These are phyloP conservation scores for Papilio dardanus DNA, from an alignment of 1,140 invertebrate genomes.

Conservation along the genomic window DNA sequence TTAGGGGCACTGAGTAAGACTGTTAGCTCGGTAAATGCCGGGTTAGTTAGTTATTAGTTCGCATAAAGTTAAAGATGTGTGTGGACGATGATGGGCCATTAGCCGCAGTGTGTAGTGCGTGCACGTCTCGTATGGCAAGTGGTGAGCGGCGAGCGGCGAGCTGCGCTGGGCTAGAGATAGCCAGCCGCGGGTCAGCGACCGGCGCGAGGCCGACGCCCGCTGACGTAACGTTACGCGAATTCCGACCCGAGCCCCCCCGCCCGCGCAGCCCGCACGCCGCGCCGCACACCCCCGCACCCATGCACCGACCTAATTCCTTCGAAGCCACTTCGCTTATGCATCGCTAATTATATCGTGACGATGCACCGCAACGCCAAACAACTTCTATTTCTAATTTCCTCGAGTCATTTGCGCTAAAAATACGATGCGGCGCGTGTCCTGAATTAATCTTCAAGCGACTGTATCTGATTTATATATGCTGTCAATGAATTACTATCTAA, in stretches of 20 bases:
- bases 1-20: not conserved
- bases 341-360: constrained; percentile 77
- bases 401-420: constrained; percentile 45
- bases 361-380: constrained; percentile 64
- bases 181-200: constrained; percentile 71
- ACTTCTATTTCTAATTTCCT: constrained; percentile 71
- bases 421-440: constrained; percentile 33
- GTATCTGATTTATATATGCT: not conserved
- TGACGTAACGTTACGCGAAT: constrained; percentile 81
- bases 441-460: constrained; percentile 7
- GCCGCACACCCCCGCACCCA: constrained; percentile 53
- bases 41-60: not conserved
- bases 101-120: not conserved
- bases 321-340: constrained; percentile 77
- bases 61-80: not conserved
- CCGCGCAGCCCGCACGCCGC: constrained; percentile 51
- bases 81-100: constrained; percentile 23
- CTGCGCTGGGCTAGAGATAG: constrained; percentile 72
- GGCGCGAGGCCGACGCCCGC: constrained; percentile 75
- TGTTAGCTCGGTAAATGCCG: not conserved
- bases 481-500: constrained; percentile 2
- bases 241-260: constrained; percentile 58
- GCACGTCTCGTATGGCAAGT: constrained; percentile 42
- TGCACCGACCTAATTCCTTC: constrained; percentile 77
- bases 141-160: constrained; percentile 55